Evolutionary conservation across 2,797 vertebrate genomes (phyloP).

Genomic region (Sebastes vulpes): DNA sequence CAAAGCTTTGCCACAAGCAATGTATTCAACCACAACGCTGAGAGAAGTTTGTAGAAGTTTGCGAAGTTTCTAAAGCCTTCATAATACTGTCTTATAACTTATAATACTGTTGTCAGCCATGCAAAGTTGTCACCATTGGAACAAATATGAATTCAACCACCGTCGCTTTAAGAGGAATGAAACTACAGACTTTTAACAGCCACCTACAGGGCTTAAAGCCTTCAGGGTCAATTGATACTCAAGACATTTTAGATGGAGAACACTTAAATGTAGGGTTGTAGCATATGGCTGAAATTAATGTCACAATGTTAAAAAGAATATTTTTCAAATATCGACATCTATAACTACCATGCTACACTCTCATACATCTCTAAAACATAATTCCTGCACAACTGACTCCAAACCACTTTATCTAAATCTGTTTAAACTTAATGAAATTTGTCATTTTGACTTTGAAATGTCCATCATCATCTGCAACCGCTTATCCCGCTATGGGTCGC

Average conservation of each 20-base stretch:
- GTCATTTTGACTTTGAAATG: neutral
- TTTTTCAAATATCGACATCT: neutral
- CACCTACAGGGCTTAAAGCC: neutral
- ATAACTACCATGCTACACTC: neutral
- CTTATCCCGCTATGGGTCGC: too few species aligned
- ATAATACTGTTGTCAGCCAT: neutral
- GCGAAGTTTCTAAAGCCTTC: neutral
- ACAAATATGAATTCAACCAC: neutral
- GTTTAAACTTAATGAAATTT: too few species aligned
- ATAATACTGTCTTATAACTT: neutral
- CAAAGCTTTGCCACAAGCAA: conserved; percentile 4
- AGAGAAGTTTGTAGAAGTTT: conserved; percentile 16
- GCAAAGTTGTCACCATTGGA: neutral
- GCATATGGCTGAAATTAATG: neutral
- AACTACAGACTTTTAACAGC: neutral
- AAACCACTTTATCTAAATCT: neutral
- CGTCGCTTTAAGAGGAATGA: neutral
- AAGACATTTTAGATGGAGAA: neutral
- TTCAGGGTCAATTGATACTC: neutral
- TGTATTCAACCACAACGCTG: neutral
- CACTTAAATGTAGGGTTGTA: neutral
- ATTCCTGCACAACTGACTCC: neutral
- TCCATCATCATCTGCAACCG: too few species aligned
- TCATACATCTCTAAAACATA: neutral
- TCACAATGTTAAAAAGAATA: neutral